Evolutionary conservation across 2,797 vertebrate species (phyloP).

Genomic region (Taenioides sp.): DNA sequence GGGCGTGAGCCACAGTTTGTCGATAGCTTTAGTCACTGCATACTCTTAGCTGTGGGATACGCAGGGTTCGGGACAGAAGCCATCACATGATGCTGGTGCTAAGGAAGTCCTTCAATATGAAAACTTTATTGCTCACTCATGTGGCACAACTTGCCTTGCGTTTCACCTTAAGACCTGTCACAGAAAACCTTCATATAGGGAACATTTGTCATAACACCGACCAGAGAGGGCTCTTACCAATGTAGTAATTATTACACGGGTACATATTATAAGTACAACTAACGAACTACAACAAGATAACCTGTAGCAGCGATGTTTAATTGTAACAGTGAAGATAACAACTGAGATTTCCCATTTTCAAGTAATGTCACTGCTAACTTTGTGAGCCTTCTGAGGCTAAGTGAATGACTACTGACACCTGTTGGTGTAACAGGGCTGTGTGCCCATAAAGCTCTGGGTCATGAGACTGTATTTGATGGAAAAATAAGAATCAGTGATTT

Average conservation of each 20-base stretch:
- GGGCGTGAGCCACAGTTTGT: constrained; percentile 41
- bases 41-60: constrained; percentile 14
- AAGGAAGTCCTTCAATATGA: constrained; percentile 2
- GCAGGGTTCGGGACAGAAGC: neutral
- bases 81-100: constrained; percentile 43
- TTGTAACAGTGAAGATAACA: neutral
- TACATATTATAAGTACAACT: neutral
- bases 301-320: neutral
- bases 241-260: neutral
- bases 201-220: constrained; percentile 4
- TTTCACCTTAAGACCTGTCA: constrained; percentile 9
- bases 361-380: neutral
- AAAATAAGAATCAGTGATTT: neutral
- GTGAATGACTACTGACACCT: constrained; percentile 12
- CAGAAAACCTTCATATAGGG: neutral
- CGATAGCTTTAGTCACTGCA: constrained; percentile 43
- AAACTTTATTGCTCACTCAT: constrained; percentile 11
- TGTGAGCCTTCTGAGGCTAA: neutral
- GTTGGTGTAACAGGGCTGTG: neutral
- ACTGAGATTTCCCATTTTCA: neutral
- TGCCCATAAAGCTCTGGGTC: neutral
- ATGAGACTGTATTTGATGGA: neutral
- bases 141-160: neutral
- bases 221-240: neutral
- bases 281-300: neutral